Evolutionary conservation across 2,797 vertebrate genomes (phyloP).

Genomic region (Triplophysa bombifrons): DNA sequence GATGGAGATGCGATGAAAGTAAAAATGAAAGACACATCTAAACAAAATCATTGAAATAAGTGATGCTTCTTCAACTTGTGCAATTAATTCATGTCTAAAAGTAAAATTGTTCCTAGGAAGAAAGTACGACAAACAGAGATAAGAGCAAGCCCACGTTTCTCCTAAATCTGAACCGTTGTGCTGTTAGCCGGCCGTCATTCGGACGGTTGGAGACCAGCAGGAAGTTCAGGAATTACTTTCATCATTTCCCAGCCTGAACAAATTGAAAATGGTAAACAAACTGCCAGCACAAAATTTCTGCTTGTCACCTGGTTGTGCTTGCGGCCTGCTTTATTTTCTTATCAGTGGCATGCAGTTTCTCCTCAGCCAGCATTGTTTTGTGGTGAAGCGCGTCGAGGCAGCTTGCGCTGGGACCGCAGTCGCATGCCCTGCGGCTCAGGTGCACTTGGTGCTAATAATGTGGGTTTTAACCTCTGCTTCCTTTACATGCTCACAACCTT

Average conservation of each 20-base stretch:
- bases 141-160: slow-evolving; percentile 52
- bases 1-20: slow-evolving; percentile 63
- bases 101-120: neutral
- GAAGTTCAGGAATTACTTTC: slow-evolving; percentile 75
- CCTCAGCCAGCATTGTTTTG: slow-evolving; percentile 70
- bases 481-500: slow-evolving; percentile 57
- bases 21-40: slow-evolving; percentile 64
- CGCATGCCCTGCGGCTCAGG: slow-evolving; percentile 67
- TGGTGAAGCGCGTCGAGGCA: slow-evolving; percentile 59
- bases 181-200: slow-evolving; percentile 57
- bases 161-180: slow-evolving; percentile 63
- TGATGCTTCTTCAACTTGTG: neutral
- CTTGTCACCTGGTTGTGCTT: slow-evolving; percentile 77
- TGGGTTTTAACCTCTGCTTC: slow-evolving; percentile 71
- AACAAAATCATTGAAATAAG: slow-evolving; percentile 68
- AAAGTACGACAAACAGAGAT: slow-evolving; percentile 65
- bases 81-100: neutral
- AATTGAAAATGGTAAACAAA: slow-evolving; percentile 76
- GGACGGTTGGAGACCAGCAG: slow-evolving; percentile 61
- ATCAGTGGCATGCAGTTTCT: slow-evolving; percentile 77
- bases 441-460: slow-evolving; percentile 69
- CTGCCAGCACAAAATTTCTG: slow-evolving; percentile 74
- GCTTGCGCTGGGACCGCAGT: slow-evolving; percentile 61
- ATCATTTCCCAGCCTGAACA: slow-evolving; percentile 69
- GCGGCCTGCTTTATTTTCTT: slow-evolving; percentile 71